Base-by-base conservation (phyloP, 2,797 vertebrate genomes). In the Eulemur mongoz region DNA sequence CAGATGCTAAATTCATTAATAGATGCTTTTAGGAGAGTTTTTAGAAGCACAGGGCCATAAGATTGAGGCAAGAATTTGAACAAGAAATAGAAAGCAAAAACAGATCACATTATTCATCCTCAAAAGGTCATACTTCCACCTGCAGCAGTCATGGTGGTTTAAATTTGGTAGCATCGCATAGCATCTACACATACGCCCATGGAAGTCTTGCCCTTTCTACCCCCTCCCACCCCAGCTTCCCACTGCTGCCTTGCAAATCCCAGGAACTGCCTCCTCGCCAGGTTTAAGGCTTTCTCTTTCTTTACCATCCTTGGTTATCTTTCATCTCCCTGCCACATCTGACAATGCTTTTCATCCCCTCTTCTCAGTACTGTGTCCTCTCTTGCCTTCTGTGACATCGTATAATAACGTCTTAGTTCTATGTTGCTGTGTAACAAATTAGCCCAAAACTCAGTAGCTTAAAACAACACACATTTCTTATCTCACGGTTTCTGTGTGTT, bases 1-100 rank as follows among this genome's bases (percentile, higher is more conserved):
- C 96, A 92, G 89, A 78, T 92, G 96, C 70, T 81, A 65, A 96
- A 75, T 89, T 92, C 94, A 97, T 96, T 90, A 94, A 69, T 22
- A 88, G 40, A 85, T 30, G 61, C 52, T 38, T 78, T 94, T 76
- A 63, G 59, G 40, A 88, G 70, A 72, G 70, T 17, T 95, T 95
- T 86, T 45, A 67, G 87, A 95, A 95, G 48, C 10, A 13, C 22
- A 45, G 35, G 40, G 59, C 63, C 57, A 3, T 72, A 70, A 75
- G 50, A 65, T 27, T 50, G 48, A 40, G 32, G 48, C 84, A 83
- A 85, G 91, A 94, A 69, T 79, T 75, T 67, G 43, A 93, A 52
- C 0, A 23, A 83, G 54, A 83, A 59, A 38, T 69, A 80, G 85
- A 95, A 70, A 86, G 50, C 70, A 92, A 91, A 95, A 89, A 35